Evolutionary conservation across 2,888 invertebrate species (phyloP), one percentile per base, ranked within the genome.

Genomic region (Caenorhabditis uteleia): DNA sequence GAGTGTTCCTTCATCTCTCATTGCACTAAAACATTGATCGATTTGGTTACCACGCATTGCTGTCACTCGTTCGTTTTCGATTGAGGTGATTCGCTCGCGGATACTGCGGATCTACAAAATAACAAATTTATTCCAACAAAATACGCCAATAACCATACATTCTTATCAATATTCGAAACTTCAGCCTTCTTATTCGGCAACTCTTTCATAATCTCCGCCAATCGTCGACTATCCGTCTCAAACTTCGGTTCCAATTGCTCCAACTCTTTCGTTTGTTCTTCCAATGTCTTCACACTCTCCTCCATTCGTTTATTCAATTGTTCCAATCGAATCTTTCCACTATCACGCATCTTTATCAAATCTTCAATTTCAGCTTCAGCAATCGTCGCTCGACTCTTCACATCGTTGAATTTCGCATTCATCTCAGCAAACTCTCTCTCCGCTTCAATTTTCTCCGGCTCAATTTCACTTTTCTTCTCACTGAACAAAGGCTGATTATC

Each of bases 361-460:
- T 89, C 88, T 75, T 91, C 89, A 0, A 90, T 89, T 8, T 73
- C 59, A 12, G 34, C 44, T 10, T 49, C 25, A 7, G 66, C 58
- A 2, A 70, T 27, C 14, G 34, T 50, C 8, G 51, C 40, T 16
- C 38, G 50, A 10, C 21, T 7, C n/a, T 26, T 10, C 16, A 49
- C 29, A 16, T 61, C 60, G 50, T 70, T 61, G n/a, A 68, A 31
- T 2, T 51, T 46, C 12, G 56, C 40, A 33, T 70, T 70, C 29
- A 42, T 33, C 12, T 49, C 29, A 16, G 64, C 56, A 34, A 47
- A 54, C 20, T 55, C 38, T 18, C 48, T 44, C 33, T 61, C 51
- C 1, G 48, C 46, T 42, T 43, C 39, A 51, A 45, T 34, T 27
- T 47, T 48, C 7, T 48, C 60, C 16, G 39, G 51, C 27, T 26